Evolutionary conservation across 2,797 vertebrate genomes (phyloP), one percentile per base, ranked within the genome.

Genomic region (Lagocephalus sceleratus): DNA sequence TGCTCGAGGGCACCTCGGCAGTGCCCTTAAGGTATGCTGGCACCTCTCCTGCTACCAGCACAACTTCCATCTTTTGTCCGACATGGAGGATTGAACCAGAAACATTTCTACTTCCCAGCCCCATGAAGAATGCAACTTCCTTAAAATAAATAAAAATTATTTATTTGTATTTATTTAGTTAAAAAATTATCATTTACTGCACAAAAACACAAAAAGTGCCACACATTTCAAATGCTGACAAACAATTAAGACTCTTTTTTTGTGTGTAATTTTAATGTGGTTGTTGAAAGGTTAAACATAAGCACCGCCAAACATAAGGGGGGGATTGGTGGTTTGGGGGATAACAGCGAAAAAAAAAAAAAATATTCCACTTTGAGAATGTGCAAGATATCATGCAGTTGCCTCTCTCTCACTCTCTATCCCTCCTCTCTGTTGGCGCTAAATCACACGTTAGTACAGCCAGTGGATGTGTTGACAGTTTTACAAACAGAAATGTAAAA

Each of bases 401-500:
- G 82, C 86, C 76, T 87, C 85, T 78, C 78, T 84, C 86, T 86
- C 87, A 78, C 87, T 86, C 81, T 73, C 83, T 73, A 85, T 88
- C 86, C 84, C 87, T 88, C 82, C 70, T 85, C 87, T 90, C 88
- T 88, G 87, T 82, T 87, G 86, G 88, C 76, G 88, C 88, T 90
- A 91, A 90, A 87, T 90, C 89, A 90, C 90, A 91, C 88, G 77
- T 91, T 88, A 88, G 87, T 88, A 80, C 85, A 90, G 87, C 84
- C 87, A 89, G 86, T 83, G 84, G 86, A 90, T 87, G 89, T 91
- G 88, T 90, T 90, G 88, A 90, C 88, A 89, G 89, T 89, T 88
- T 89, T 88, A 90, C 88, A 90, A 90, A 90, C 87, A 90, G 86
- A 90, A 90, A 89, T 90, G 87, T 89, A 89, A 88, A 88, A 90